A percentile compares a stretch with the other conserved stretches of the same genome.
Conservation (phyloP, 1,140 invertebrate species). For the Pogonomyrmex barbatus region DNA sequence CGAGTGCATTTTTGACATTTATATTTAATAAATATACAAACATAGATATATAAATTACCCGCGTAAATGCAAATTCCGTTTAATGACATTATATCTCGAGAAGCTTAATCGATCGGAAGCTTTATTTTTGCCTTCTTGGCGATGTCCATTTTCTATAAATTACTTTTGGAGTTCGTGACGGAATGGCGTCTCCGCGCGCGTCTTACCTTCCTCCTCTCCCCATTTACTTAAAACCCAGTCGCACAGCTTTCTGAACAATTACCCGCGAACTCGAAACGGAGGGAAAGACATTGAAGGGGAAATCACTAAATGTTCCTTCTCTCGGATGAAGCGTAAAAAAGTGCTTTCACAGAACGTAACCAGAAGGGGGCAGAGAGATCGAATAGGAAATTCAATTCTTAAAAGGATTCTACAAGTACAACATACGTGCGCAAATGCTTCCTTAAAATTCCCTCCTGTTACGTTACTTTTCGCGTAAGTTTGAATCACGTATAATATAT, state of each 20-base stretch:
- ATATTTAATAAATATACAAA: slow-evolving; percentile 23
- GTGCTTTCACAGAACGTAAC: slow-evolving; percentile 21
- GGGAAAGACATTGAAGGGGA: slow-evolving; percentile 5
- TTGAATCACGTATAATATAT: neutral
- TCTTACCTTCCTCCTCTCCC: neutral
- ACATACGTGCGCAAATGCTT: neutral
- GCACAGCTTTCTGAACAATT: slow-evolving; percentile 64
- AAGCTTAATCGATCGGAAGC: slow-evolving; percentile 53
- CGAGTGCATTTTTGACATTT: slow-evolving; percentile 6
- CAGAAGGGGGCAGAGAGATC: neutral
- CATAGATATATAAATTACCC: neutral
- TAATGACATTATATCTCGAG: slow-evolving; percentile 9
- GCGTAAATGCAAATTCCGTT: slow-evolving; percentile 24
- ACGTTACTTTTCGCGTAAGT: neutral
- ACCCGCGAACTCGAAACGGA: slow-evolving; percentile 27
- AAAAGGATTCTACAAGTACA: slow-evolving; percentile 7
- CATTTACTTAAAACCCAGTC: slow-evolving; percentile 62
- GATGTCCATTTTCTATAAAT: slow-evolving; percentile 59
- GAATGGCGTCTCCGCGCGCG: slow-evolving; percentile 29
- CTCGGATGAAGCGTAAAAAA: slow-evolving; percentile 44
- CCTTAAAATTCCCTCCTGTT: neutral
- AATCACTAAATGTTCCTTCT: slow-evolving; percentile 30
- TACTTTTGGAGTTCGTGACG: slow-evolving; percentile 58
- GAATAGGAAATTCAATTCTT: slow-evolving; percentile 36
- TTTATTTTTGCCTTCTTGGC: slow-evolving; percentile 39